phyloP scores from a whole-genome alignment of 2,797 vertebrate genomes.

The Rachycentron canadum region DNA sequence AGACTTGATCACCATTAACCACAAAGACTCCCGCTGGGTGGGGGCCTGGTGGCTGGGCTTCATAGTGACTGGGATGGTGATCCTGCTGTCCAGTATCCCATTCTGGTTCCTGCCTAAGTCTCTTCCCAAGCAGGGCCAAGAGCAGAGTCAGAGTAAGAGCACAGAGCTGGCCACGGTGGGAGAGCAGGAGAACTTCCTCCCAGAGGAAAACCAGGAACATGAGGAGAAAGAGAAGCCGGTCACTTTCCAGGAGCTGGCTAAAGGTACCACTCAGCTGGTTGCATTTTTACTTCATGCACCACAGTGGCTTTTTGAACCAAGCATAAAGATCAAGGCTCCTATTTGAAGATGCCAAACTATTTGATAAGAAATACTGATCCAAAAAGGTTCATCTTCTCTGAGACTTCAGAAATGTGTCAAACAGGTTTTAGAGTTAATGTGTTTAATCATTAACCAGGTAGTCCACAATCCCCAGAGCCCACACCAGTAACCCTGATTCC shows the following conservation, averaged over 20 bases:
- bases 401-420: not conserved
- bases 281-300: not conserved
- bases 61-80: conserved; percentile 84
- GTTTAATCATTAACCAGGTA: conserved; percentile 55
- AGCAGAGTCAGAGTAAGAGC: conserved; percentile 45
- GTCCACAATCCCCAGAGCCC: not conserved
- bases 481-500: conserved; percentile 25
- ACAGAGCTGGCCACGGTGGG: conserved; percentile 53
- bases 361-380: not conserved
- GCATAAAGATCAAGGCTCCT: not conserved
- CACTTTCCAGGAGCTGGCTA: conserved; percentile 77
- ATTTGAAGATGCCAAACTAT: not conserved
- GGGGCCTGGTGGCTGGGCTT: conserved; percentile 94
- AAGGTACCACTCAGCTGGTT: conserved; percentile 71
- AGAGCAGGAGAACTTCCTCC: conserved; percentile 82
- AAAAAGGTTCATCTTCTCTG: not conserved
- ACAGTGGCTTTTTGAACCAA: not conserved
- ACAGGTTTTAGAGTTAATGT: not conserved
- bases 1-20: conserved; percentile 88
- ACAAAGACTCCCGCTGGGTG: conserved; percentile 91
- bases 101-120: conserved; percentile 91
- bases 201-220: conserved; percentile 52
- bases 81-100: conserved; percentile 86
- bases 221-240: conserved; percentile 67
- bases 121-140: conserved; percentile 81